A percentile compares a stretch with the other conserved stretches of the same genome.
These are phyloP conservation scores for Enoplosus armatus DNA, from an alignment of 2,797 vertebrate species.

Conservation along the genomic window DNA sequence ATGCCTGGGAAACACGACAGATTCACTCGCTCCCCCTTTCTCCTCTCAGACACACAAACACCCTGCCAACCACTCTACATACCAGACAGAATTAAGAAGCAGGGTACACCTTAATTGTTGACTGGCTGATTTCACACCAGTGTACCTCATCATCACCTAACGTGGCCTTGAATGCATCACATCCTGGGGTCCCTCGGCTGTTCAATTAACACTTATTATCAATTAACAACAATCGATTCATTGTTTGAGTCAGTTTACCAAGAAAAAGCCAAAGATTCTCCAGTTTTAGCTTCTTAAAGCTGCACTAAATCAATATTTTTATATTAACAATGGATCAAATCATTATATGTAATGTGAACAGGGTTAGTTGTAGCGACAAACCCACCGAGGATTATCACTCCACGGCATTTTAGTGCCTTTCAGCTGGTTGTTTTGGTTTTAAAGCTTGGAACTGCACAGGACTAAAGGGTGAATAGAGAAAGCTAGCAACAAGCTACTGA, in stretches of 20 bases:
- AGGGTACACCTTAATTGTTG: conserved; percentile 47
- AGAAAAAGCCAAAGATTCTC: background rate
- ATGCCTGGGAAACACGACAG: conserved; percentile 79
- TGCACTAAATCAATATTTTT: background rate
- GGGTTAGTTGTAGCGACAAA: background rate
- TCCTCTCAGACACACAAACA: conserved; percentile 23
- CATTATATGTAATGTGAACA: background rate
- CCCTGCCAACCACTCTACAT: conserved; percentile 45
- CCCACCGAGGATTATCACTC: background rate
- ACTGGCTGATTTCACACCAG: conserved; percentile 22
- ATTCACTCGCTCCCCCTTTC: conserved; percentile 40
- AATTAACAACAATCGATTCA: too few relatives aligned
- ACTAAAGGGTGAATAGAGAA: background rate
- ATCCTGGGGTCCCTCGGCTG: too few relatives aligned
- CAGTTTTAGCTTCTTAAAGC: background rate
- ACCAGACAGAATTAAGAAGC: conserved; percentile 62
- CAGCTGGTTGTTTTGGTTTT: background rate
- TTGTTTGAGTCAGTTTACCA: background rate
- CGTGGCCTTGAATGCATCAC: too few relatives aligned
- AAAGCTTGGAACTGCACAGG: background rate
- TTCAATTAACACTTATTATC: too few relatives aligned
- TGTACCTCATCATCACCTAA: conserved; percentile 7
- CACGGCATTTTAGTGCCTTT: background rate
- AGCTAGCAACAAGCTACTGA: too few relatives aligned
- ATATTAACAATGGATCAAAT: background rate